Base-by-base conservation (phyloP, 2,113 vertebrate species). In the Actenoides hombroni region DNA sequence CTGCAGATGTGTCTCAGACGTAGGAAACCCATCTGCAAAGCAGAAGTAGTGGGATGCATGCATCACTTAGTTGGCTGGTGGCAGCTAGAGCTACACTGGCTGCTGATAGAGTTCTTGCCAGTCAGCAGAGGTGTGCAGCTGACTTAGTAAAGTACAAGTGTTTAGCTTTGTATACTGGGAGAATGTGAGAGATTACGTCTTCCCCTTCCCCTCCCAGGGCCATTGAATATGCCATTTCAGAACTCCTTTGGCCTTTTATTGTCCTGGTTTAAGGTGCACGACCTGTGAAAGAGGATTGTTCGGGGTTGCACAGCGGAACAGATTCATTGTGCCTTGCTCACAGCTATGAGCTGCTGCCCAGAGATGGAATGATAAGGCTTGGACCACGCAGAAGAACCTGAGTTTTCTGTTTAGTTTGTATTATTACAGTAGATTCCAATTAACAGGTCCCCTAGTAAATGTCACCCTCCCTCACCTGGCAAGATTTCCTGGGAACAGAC, bases 401-500 rank as follows among this genome's bases (percentile, higher is more conserved):
- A 44, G 9, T 5, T 86, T 44, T 49, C 81, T 63, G 44, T 0
- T 92, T 21, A 29, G 69, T 92, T 95, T 87, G 86, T 33, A 40
- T 49, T 26, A 16, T 61, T 51, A 51, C n/a, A 63, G 83, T 23
- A 44, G 60, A 80, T 59, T 85, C 71, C 59, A 71, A 82, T 79
- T 60, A 84, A 48, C 54, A 77, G 82, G 60, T 92, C 88, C 64
- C 95, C 71, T 40, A 35, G 87, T 13, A 83, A 97, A 96, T 95
- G 93, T 82, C 94, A 93, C 65, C 54, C 61, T 82, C 92, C 79
- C 82, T 97, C 85, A 96, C 93, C 93, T 93, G 96, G 94, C 76
- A 83, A 80, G 86, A n/a, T 74, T 91, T 77, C 88, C 93, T 94
- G 97, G 95, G 94, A 96, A 96, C 92, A 17, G 35, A 18, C 40